Base-by-base conservation (phyloP, 2,797 vertebrate genomes). In the Fundulus diaphanus region DNA sequence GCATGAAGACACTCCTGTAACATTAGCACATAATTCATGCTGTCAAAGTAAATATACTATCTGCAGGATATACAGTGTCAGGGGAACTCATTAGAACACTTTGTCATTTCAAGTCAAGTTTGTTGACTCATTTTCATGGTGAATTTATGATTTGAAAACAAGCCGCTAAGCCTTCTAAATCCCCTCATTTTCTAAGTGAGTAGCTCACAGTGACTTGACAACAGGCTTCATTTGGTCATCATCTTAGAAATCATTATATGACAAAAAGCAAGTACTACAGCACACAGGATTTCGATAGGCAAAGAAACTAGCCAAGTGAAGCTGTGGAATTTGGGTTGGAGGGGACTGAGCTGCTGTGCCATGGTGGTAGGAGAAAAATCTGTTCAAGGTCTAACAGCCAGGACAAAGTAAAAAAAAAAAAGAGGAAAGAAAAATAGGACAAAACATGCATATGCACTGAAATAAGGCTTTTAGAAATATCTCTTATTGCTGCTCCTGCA, bases 61-160 rank as follows among this genome's bases (percentile, higher is more conserved):
- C 57, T 61, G 57, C 29, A 33, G 16, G 56, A 35, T 33, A 22
- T 33, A 33, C 31, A 61, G 57, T 61, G 57, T 35, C 59, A 12
- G 33, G 59, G 33, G 33, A 63, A 63, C 59, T 63, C 59, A 63
- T 63, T 37, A 63, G 33, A 37, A 63, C 59, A 37, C 59, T 37
- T 63, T 63, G 59, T 63, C 33, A 37, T 63, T 74, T 61, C 57
- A 52, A 70, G 40, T 52, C 11, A 44, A 73, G 74, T 72, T 52
- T 78, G 73, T 81, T 74, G 80, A 86, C 56, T 87, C 70, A 70
- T 82, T 89, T 88, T 68, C 76, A 86, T 66, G 84, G 79, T 75
- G 85, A 72, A 85, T 85, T 85, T 84, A 72, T 78, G 71, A 77
- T 81, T 73, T 82, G 68, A 82, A 85, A 85, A 69, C 79, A 72